phyloP scores from a whole-genome alignment of 1,140 invertebrate species.

The Coelopa frigida region DNA sequence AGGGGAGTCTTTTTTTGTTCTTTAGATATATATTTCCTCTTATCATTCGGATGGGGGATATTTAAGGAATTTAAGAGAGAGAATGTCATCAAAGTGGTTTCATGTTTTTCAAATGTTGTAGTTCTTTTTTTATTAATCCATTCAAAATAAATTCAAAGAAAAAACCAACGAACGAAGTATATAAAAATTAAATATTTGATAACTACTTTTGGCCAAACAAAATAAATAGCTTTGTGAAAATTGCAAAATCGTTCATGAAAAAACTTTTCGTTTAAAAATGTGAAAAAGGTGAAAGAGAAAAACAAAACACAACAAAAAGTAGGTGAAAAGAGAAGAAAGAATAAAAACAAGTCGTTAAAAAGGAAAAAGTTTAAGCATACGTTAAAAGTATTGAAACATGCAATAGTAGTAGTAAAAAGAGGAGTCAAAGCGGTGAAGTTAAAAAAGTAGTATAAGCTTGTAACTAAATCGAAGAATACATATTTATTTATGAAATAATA shows the following conservation, averaged over 20 bases:
- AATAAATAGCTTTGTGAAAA: too few relatives aligned
- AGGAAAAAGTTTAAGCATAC: neutral
- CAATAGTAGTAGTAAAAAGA: too few relatives aligned
- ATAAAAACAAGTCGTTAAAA: conserved; percentile 1
- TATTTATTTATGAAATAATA: too few relatives aligned
- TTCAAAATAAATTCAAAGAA: conserved; percentile 4
- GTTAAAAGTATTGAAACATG: too few relatives aligned
- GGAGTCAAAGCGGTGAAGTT: too few relatives aligned
- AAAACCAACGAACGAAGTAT: conserved; percentile 11
- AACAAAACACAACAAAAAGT: conserved; percentile 9
- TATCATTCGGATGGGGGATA: neutral
- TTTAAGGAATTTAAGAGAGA: neutral
- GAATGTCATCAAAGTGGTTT: conserved; percentile 10
- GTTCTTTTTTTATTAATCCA: conserved; percentile 21
- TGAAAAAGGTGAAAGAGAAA: too few relatives aligned
- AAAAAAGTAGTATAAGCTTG: too few relatives aligned
- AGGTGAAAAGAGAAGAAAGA: neutral
- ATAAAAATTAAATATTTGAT: conserved; percentile 4
- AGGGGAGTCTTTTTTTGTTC: too few relatives aligned
- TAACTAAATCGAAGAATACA: too few relatives aligned
- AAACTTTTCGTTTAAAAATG: too few relatives aligned
- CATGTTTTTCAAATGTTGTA: conserved; percentile 45
- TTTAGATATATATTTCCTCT: conserved; percentile 1
- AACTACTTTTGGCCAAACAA: too few relatives aligned
- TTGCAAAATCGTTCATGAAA: too few relatives aligned